Percentiles rank a stretch among this genome's conserved stretches.
Conservation (phyloP, 1,140 invertebrate species). For the Drosophila gunungcola region DNA sequence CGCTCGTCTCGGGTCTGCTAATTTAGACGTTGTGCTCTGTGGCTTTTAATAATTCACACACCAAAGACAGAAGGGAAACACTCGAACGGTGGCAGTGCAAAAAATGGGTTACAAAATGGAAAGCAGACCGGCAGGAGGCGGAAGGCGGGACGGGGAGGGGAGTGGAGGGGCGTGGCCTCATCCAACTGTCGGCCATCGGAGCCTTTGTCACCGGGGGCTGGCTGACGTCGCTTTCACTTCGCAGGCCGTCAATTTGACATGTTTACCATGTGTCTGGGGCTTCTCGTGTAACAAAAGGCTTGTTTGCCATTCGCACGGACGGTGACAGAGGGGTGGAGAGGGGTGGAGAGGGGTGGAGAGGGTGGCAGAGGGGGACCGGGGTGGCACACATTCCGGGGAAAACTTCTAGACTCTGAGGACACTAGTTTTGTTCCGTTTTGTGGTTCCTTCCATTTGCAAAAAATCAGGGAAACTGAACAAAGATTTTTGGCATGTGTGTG, state of each 20-base stretch:
- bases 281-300: constrained; percentile 76
- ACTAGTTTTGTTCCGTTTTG: constrained; percentile 45
- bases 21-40: constrained; percentile 71
- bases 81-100: constrained; percentile 24
- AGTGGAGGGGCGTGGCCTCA: neutral
- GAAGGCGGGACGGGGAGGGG: constrained; percentile 6
- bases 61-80: constrained; percentile 44
- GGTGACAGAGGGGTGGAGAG: neutral
- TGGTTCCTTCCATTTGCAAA: constrained; percentile 18
- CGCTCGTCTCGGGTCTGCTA: constrained; percentile 48
- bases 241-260: constrained; percentile 80
- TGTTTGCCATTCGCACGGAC: constrained; percentile 32
- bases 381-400: constrained; percentile 46
- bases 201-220: constrained; percentile 63
- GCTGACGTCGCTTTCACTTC: constrained; percentile 74
- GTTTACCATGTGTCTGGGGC: constrained; percentile 80
- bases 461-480: constrained; percentile 8
- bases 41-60: constrained; percentile 82
- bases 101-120: constrained; percentile 74
- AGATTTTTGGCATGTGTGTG: constrained; percentile 37
- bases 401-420: constrained; percentile 60
- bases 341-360: neutral
- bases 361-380: neutral
- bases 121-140: constrained; percentile 18
- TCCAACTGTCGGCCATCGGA: constrained; percentile 12